These are phyloP conservation scores for Rostratula benghalensis DNA, from an alignment of 2,113 vertebrate genomes.

Conservation along the genomic window DNA sequence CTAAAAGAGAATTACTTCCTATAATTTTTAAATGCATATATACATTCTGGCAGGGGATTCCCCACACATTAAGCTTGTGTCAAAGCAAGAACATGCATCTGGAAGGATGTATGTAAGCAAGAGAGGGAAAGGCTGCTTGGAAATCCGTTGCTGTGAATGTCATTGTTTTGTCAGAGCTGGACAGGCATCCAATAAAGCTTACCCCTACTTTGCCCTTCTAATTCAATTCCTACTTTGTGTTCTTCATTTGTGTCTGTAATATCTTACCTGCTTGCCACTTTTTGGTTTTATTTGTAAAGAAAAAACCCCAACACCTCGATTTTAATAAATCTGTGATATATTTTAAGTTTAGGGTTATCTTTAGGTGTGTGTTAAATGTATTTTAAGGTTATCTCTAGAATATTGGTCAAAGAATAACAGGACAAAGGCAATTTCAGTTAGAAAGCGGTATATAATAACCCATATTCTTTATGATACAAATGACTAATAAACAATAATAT, in stretches of 20 bases:
- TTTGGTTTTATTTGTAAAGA: not conserved
- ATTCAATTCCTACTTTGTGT: not conserved
- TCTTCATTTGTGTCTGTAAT: not conserved
- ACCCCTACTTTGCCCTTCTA: not conserved
- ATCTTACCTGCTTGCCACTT: not conserved
- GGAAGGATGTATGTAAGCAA: not conserved
- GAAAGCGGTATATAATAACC: not conserved
- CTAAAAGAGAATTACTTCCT: not conserved
- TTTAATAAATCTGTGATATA: not conserved
- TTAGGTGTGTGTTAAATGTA: not conserved
- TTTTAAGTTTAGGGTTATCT: not conserved
- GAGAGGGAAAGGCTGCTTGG: not conserved
- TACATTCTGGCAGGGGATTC: not conserved
- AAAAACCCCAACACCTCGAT: fast-evolving
- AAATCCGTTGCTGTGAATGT: not conserved
- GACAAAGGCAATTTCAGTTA: not conserved
- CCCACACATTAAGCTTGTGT: not conserved
- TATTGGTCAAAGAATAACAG: not conserved
- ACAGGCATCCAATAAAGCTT: not conserved
- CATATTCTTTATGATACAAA: not conserved
- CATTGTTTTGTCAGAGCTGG: not conserved
- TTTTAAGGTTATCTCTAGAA: not conserved
- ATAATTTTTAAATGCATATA: not conserved
- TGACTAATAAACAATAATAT: not conserved
- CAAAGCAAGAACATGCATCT: not conserved